Conservation (phyloP, 2,797 vertebrate species). For the Galagoides demidoff region DNA sequence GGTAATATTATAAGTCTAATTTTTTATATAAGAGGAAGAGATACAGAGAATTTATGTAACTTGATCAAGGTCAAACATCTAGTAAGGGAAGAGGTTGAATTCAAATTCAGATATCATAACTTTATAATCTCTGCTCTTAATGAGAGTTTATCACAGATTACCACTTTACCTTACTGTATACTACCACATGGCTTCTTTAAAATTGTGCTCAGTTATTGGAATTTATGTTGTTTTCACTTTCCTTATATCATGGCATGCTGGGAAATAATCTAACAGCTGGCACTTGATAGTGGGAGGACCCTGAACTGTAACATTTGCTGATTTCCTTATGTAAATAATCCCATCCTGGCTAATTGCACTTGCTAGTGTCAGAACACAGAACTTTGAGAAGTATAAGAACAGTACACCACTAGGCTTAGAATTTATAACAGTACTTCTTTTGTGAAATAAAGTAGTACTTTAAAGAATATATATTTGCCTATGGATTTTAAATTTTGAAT, state of each 20-base stretch:
- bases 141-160: not conserved
- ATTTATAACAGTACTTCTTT: not conserved
- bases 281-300: not conserved
- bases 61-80: not conserved
- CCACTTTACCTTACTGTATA: not conserved
- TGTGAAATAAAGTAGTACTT: not conserved
- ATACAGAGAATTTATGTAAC: not conserved
- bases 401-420: not conserved
- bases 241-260: not conserved
- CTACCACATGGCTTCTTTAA: not conserved
- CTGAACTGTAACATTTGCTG: not conserved
- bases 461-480: not conserved
- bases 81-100: not conserved
- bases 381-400: not conserved
- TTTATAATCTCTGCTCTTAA: not conserved
- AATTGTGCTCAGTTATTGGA: not conserved
- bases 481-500: conserved; percentile 8
- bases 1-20: not conserved
- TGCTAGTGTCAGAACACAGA: not conserved
- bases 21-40: not conserved
- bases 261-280: not conserved
- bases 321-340: not conserved
- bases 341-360: not conserved
- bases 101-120: not conserved
- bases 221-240: not conserved